Percentiles rank a stretch among this genome's conserved stretches.
These are phyloP conservation scores for Delichon dasypus DNA, from an alignment of 2,797 vertebrate genomes.

Conservation along the genomic window DNA sequence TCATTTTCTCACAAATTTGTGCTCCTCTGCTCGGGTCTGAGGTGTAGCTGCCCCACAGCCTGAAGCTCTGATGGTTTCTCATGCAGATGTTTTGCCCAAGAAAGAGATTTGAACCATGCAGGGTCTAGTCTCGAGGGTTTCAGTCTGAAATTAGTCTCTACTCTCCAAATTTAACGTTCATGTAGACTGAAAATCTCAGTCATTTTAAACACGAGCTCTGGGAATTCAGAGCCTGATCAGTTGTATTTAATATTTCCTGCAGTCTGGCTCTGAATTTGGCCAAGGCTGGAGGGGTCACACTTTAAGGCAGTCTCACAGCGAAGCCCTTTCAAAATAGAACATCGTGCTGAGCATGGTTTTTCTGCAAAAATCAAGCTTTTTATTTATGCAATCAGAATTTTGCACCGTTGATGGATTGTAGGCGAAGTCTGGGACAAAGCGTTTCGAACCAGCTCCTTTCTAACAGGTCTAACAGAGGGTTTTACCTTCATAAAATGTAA, in stretches of 20 bases:
- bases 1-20: background rate
- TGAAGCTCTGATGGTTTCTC: background rate
- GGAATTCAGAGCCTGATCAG: background rate
- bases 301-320: background rate
- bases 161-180: accelerated
- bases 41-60: background rate
- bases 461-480: background rate
- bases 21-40: background rate
- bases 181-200: background rate
- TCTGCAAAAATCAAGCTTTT: background rate
- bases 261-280: background rate
- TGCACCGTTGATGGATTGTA: background rate
- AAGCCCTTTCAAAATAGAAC: background rate
- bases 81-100: background rate
- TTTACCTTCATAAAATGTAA: background rate
- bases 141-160: background rate
- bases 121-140: background rate
- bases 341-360: background rate
- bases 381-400: slow-evolving; percentile 37
- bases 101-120: background rate
- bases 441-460: background rate
- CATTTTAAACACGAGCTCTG: background rate
- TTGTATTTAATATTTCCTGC: background rate
- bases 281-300: background rate
- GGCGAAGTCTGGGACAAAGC: background rate